Percentiles rank a stretch among this genome's conserved stretches.
Conservation (phyloP, 2,888 invertebrate species). For the Drosophila prostipennis region DNA sequence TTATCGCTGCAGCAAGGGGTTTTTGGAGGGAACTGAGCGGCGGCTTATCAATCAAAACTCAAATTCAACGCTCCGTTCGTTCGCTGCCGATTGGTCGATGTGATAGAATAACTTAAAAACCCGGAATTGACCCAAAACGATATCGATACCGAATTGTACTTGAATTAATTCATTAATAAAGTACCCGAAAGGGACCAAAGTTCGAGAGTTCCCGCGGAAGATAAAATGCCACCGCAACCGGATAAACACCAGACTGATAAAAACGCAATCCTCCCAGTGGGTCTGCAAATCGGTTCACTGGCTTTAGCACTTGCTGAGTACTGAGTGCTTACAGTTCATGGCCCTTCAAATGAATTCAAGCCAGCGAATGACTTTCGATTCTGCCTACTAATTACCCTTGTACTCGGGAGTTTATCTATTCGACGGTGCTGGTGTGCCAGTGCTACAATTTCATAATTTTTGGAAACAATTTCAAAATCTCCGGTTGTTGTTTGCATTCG, state of each 20-base stretch:
- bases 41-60: constrained; percentile 59
- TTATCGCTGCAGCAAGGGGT: constrained; percentile 45
- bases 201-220: constrained; percentile 12
- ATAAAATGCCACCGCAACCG: constrained; percentile 33
- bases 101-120: constrained; percentile 29
- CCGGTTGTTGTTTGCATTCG: constrained; percentile 23
- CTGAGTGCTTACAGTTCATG: constrained; percentile 20
- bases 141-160: constrained; percentile 26
- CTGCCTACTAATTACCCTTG: constrained; percentile 13
- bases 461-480: constrained; percentile 44
- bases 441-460: constrained; percentile 59
- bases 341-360: constrained; percentile 42
- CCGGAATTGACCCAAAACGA: constrained; percentile 27
- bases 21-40: constrained; percentile 14
- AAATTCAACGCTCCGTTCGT: constrained; percentile 47
- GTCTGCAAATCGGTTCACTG: background rate
- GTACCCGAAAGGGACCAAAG: constrained; percentile 17
- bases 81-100: constrained; percentile 9
- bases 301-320: constrained; percentile 1
- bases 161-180: constrained; percentile 21
- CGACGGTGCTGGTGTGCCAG: background rate
- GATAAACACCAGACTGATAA: constrained; percentile 41
- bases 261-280: constrained; percentile 3
- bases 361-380: constrained; percentile 36
- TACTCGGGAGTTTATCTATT: constrained; percentile 21